Base-by-base conservation (phyloP, 2,113 vertebrate species). In the Ginglymostoma cirratum region DNA sequence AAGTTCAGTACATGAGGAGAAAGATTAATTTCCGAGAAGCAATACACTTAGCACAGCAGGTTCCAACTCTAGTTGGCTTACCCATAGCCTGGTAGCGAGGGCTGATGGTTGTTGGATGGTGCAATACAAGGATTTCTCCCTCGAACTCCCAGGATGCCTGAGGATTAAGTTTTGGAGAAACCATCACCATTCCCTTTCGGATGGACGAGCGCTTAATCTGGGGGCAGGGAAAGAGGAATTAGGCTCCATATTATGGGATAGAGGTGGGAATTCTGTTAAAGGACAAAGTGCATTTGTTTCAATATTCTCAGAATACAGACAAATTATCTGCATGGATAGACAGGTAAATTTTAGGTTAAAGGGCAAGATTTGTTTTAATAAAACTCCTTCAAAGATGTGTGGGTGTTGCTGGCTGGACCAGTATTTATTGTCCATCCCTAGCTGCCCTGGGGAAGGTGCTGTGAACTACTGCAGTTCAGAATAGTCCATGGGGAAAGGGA, bases 141-240 rank as follows among this genome's bases (percentile, higher is more conserved):
- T 99, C 99, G 97, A 99, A 99, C 97, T 99, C 99, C 99, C 99
- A 99, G 0, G 99, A 99, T 0, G 99, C 99, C 97, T 99, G 99
- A 96, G 99, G 99, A 97, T 98, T 99, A 97, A 99, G 96, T 95
- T 98, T 98, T 0, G 99, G 99, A 0, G 99, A 99, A 93, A 99
- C 99, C 99, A 99, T 99, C 96, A 99, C 99, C 99, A 99, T 99
- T 93, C 99, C 99, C 96, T 99, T 99, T 96, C 99, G 98, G 97
- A 99, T 99, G 94, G 99, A 98, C 0, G 99, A 99, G 90, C 99
- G 99, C 97, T 99, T 99, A 97, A 99, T 99, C 99, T 99, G 96
- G 96, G 96, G 96, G 34, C n/a, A 89, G 24, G 76, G 19, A 21
- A 21, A 8, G 30, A 96, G 96, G 2, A 86, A 65, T 19, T 42